Conservation (phyloP, 2,797 vertebrate species). For the Perdix hodgsoniae region DNA sequence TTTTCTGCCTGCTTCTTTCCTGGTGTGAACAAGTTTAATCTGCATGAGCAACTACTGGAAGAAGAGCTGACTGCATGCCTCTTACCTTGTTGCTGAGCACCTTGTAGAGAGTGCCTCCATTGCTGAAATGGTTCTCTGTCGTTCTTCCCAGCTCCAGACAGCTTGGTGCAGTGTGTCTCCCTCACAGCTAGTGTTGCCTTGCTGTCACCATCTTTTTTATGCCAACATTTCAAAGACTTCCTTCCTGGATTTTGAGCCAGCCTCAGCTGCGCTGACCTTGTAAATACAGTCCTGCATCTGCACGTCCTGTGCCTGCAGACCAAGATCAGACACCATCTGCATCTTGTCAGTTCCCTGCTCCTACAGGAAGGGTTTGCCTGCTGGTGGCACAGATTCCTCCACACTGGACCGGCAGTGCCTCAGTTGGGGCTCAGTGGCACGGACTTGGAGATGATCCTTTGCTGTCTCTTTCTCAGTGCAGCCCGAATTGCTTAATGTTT, state of each 20-base stretch:
- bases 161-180: not conserved
- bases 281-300: not conserved
- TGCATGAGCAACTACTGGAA: rapidly evolving
- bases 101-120: not conserved
- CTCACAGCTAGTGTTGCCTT: constrained; percentile 14
- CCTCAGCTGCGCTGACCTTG: constrained; percentile 21
- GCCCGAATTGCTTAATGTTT: constrained; percentile 17
- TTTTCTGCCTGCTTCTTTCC: not conserved
- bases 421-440: not conserved
- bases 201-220: constrained; percentile 31
- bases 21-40: not conserved
- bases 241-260: constrained; percentile 22
- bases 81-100: not conserved
- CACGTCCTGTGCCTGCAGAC: constrained; percentile 30
- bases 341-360: not conserved
- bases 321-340: not conserved
- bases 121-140: not conserved
- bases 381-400: not conserved
- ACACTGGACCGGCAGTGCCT: not conserved
- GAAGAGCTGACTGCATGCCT: not conserved
- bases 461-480: not conserved
- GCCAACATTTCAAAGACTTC: constrained; percentile 41
- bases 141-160: not conserved
- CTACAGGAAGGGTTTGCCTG: not conserved
- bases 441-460: not conserved